Percentiles rank a stretch among this genome's conserved stretches.
Evolutionary conservation across 2,888 invertebrate genomes (phyloP).

Genomic region (Diachrysia chrysitis): DNA sequence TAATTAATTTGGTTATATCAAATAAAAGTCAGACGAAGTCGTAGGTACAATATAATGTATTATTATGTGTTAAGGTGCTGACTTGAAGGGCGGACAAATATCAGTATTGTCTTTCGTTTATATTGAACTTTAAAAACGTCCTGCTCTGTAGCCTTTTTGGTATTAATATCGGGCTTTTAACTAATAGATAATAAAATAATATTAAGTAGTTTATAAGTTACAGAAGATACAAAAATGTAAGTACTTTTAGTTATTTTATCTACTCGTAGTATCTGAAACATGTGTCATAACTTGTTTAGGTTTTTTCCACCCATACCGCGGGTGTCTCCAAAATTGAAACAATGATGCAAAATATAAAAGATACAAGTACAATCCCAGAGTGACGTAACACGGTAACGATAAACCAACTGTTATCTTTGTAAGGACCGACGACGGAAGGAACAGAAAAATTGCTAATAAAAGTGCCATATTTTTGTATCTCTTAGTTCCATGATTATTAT

Average conservation of each 20-base stretch:
- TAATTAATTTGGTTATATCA: too few species aligned
- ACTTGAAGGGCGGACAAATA: background rate
- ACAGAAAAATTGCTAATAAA: constrained; percentile 36
- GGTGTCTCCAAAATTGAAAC: background rate
- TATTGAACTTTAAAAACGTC: background rate
- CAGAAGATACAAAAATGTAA: too few species aligned
- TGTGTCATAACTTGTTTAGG: too few species aligned
- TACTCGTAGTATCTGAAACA: too few species aligned
- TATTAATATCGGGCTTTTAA: too few species aligned
- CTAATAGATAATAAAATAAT: too few species aligned
- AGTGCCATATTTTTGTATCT: constrained; percentile 16
- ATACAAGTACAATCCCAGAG: constrained; percentile 7
- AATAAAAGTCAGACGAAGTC: background rate
- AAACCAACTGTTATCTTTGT: constrained; percentile 29
- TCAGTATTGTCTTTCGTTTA: background rate
- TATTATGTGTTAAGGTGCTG: background rate
- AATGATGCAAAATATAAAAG: constrained; percentile 9
- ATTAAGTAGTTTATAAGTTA: too few species aligned
- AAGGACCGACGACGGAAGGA: constrained; percentile 17
- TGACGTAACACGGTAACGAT: constrained; percentile 24
- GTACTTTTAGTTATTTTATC: too few species aligned
- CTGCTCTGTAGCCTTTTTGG: too few species aligned
- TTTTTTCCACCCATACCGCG: too few species aligned
- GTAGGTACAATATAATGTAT: background rate
- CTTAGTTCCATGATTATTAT: constrained; percentile 17